Percentiles rank a stretch among this genome's conserved stretches.
Evolutionary conservation across 53 echinoderm and acorn worm species (phyloP).

Genomic region (Echinometra lucunter): DNA sequence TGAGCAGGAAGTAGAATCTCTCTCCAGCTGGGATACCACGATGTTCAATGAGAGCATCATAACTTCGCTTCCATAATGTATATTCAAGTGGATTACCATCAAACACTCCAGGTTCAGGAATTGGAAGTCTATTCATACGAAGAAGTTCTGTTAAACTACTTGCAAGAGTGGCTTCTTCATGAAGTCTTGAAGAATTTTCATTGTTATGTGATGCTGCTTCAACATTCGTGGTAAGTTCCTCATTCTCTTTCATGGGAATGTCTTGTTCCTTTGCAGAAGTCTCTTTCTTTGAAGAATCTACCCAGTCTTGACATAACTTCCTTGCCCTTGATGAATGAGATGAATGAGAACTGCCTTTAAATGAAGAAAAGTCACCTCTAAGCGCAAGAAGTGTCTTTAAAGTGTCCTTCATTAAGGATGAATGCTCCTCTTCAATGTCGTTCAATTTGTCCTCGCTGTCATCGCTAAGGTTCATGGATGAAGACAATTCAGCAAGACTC

Average conservation of each 20-base stretch:
- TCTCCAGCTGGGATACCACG: neutral
- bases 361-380: neutral
- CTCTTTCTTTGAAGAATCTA: no score
- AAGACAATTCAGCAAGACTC: neutral
- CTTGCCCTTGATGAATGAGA: neutral
- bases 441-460: constrained; percentile 4
- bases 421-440: constrained; percentile 19
- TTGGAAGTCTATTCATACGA: neutral
- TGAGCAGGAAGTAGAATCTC: neutral
- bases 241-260: no score
- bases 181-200: no score
- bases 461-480: neutral
- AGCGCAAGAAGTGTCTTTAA: no score
- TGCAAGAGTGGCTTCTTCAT: neutral
- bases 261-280: no score
- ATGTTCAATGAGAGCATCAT: neutral
- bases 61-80: neutral
- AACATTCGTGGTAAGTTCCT: no score
- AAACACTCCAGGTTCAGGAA: neutral
- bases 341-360: neutral
- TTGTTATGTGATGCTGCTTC: no score
- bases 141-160: neutral
- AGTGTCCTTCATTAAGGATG: constrained; percentile 39
- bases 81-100: neutral
- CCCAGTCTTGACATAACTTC: constrained; percentile 48